Evolutionary conservation across 1,140 invertebrate species (phyloP), one percentile per base, ranked within the genome.

Genomic region (Eriocheir sinensis): DNA sequence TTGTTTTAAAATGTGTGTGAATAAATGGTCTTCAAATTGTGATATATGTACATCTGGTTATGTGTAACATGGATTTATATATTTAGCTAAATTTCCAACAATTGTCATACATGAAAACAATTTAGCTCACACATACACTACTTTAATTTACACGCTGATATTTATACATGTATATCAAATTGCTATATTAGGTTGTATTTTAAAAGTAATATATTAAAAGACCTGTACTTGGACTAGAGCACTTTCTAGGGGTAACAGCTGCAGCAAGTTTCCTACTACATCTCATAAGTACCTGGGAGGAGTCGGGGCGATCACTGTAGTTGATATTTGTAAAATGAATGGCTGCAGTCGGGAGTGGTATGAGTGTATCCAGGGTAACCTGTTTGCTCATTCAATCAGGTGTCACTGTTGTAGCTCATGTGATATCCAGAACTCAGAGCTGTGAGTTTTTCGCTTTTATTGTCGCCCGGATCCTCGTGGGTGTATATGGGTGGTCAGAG

Each of bases 201-300:
- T 94, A 79, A 92, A 94, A 92, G 34, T 91, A 94, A 85, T 91
- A 34, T 93, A 41, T 80, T 32, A 94, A 94, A 93, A 94, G 93
- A 48, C 93, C 93, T 94, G 93, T 94, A 83, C 89, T 53, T 94
- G 93, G 38, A 94, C 80, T 94, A 94, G 90, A 94, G 89, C 90
- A 94, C 93, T 94, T 94, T 92, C 48, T 92, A 48, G 36, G 72
- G 80, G 89, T 94, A 94, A 94, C 89, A 94, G 93, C 79, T 94
- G 93, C 89, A 94, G 93, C 89, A 94, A 38, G 44, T 94, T 94
- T 94, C 93, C 93, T 94, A 94, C 93, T 94, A 83, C 93, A 94
- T 94, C 93, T 94, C 93, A 94, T 90, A 92, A 94, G 93, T 94
- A 94, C 93, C 93, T 94, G 93, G 93, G 93, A 94, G 93, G 93